phyloP scores from a whole-genome alignment of 37 sponge, comb jelly and placozoan genomes.

The Oopsacas minuta region DNA sequence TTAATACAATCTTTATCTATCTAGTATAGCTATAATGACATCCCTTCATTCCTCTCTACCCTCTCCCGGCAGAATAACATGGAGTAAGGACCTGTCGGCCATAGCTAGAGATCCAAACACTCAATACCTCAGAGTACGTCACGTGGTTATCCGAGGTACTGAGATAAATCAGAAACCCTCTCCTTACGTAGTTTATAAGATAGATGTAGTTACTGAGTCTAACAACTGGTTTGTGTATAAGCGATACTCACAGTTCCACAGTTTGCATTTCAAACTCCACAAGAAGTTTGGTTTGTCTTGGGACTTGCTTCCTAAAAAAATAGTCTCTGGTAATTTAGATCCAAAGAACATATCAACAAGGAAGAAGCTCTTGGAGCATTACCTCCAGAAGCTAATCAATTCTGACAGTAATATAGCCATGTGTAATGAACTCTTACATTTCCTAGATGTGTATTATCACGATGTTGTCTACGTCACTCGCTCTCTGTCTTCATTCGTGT shows the following conservation, averaged over 20 bases:
- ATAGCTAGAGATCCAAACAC: neutral
- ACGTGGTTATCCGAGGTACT: conserved; percentile 48
- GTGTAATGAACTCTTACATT: conserved; percentile 35
- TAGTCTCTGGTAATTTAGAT: conserved; percentile 53
- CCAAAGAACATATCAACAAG: conserved; percentile 56
- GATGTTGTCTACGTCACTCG: conserved; percentile 48
- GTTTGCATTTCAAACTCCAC: conserved; percentile 65
- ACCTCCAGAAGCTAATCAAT: conserved; percentile 75
- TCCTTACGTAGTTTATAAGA: conserved; percentile 54
- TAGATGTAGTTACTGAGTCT: conserved; percentile 70
- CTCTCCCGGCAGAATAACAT: conserved; percentile 38
- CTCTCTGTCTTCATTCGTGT: conserved; percentile 35
- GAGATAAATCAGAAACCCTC: conserved; percentile 36
- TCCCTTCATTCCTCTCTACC: conserved; percentile 36
- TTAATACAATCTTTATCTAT: neutral
- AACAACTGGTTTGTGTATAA: conserved; percentile 71
- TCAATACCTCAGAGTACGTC: conserved; percentile 32
- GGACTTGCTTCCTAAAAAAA: conserved; percentile 75
- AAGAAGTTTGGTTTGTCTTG: conserved; percentile 36
- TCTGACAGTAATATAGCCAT: conserved; percentile 28
- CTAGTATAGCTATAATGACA: conserved; percentile 25
- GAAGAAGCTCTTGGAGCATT: conserved; percentile 56
- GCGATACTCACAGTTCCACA: conserved; percentile 75
- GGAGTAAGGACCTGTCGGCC: conserved; percentile 28
- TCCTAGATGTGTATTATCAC: conserved; percentile 46